Percentiles rank a stretch among this genome's conserved stretches.
Evolutionary conservation across 2,888 invertebrate species (phyloP).

Genomic region (Xestia rhomboidea): DNA sequence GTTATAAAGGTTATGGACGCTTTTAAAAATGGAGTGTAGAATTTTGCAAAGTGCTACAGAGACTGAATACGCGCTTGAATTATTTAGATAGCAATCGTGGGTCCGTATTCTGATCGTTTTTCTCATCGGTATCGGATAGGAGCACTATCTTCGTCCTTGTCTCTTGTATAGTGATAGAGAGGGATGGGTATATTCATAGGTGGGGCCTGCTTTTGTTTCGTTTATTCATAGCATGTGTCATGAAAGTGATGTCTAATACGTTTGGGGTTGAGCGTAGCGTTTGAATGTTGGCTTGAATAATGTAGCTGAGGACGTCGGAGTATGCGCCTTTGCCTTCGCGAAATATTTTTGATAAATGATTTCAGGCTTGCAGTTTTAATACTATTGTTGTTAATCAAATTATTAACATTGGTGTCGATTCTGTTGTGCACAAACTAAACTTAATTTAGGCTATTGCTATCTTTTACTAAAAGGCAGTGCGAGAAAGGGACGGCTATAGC

Average conservation of each 20-base stretch:
- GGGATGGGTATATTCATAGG: slow-evolving; percentile 71
- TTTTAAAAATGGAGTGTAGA: slow-evolving; percentile 44
- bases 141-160: slow-evolving; percentile 71
- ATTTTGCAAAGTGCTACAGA: slow-evolving; percentile 77
- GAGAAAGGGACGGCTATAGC: no score
- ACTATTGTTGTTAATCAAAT: not conserved
- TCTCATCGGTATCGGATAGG: slow-evolving; percentile 86
- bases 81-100: slow-evolving; percentile 90
- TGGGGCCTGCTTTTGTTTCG: slow-evolving; percentile 71
- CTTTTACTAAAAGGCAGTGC: no score
- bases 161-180: slow-evolving; percentile 65
- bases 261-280: slow-evolving; percentile 79
- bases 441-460: no score
- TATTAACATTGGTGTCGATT: no score
- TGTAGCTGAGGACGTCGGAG: slow-evolving; percentile 66
- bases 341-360: slow-evolving; percentile 55
- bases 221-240: slow-evolving; percentile 83
- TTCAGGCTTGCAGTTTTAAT: slow-evolving; percentile 1
- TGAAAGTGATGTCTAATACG: slow-evolving; percentile 83
- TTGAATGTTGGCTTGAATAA: slow-evolving; percentile 78
- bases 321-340: slow-evolving; percentile 45
- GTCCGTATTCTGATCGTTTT: slow-evolving; percentile 88
- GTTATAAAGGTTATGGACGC: slow-evolving; percentile 50
- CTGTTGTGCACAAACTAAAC: no score
- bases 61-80: slow-evolving; percentile 87